These are phyloP conservation scores for pig (Sus scrofa) DNA, from an alignment of 2,113 vertebrate genomes.

Conservation along the genomic window DNA sequence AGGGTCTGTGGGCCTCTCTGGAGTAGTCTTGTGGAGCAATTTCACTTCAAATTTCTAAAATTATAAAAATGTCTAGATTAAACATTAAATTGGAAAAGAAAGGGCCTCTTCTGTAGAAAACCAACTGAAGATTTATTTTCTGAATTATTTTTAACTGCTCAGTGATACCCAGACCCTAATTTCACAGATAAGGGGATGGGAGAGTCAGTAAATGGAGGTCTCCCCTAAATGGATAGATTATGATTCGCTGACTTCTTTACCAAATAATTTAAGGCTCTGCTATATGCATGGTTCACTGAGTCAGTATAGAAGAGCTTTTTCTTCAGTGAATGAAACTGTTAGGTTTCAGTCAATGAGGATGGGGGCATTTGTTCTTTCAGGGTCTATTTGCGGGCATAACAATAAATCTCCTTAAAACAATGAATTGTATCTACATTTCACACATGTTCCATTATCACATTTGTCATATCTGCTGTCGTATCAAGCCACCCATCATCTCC, in stretches of 20 bases:
- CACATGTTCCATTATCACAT: constrained; percentile 39
- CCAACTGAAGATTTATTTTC: constrained; percentile 30
- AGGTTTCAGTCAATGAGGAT: constrained; percentile 36
- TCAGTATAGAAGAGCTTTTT: not conserved
- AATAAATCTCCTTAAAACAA: constrained; percentile 65
- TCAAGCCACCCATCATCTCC: constrained; percentile 48
- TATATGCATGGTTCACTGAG: not conserved
- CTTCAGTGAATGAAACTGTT: constrained; percentile 30
- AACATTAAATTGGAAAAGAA: constrained; percentile 83
- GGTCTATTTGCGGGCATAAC: constrained; percentile 53
- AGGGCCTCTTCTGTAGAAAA: constrained; percentile 73
- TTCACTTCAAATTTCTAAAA: constrained; percentile 85
- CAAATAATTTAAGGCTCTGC: constrained; percentile 25
- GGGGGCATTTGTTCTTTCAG: constrained; percentile 42
- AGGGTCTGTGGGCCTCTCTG: constrained; percentile 83
- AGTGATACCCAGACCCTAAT: not conserved
- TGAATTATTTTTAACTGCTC: constrained; percentile 65
- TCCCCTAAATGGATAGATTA: not conserved
- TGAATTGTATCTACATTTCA: constrained; percentile 65
- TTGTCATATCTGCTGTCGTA: constrained; percentile 50
- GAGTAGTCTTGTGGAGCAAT: constrained; percentile 83
- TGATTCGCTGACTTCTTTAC: constrained; percentile 52
- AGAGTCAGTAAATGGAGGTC: not conserved
- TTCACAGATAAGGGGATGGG: not conserved
- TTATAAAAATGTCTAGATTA: constrained; percentile 85